These are phyloP conservation scores for Caranx melampygus DNA, from an alignment of 2,113 vertebrate species.

Conservation along the genomic window DNA sequence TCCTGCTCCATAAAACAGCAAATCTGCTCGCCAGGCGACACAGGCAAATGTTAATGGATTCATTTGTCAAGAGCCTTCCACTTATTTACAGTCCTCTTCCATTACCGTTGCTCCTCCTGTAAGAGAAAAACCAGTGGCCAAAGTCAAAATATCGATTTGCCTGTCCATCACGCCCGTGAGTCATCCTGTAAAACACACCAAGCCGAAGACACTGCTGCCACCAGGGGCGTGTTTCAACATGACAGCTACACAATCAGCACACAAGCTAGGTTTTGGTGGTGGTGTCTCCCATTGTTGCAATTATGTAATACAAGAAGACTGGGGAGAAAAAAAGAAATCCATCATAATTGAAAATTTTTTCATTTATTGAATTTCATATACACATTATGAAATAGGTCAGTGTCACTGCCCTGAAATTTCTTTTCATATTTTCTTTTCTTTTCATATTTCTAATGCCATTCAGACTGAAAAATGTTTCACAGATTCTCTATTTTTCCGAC, in stretches of 20 bases:
- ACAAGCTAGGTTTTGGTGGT: neutral
- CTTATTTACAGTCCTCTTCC: constrained; percentile 86
- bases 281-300: constrained; percentile 2
- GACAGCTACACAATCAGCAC: constrained; percentile 54
- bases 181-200: constrained; percentile 72
- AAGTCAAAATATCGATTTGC: constrained; percentile 85
- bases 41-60: constrained; percentile 89
- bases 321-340: neutral
- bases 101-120: constrained; percentile 77
- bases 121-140: constrained; percentile 72
- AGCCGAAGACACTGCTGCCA: constrained; percentile 65
- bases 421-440: neutral
- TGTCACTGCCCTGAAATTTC: neutral
- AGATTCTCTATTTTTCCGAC: constrained; percentile 17
- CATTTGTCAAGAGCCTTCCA: constrained; percentile 86
- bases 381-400: neutral
- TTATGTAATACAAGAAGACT: constrained; percentile 23
- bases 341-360: neutral
- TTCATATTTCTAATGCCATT: neutral
- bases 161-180: constrained; percentile 74
- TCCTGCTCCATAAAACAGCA: constrained; percentile 86
- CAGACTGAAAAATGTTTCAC: neutral
- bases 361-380: neutral
- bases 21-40: constrained; percentile 85
- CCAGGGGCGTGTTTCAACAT: constrained; percentile 66